Evolutionary conservation across 2,113 vertebrate species (phyloP).

Genomic region (Triplophysa dalaica): DNA sequence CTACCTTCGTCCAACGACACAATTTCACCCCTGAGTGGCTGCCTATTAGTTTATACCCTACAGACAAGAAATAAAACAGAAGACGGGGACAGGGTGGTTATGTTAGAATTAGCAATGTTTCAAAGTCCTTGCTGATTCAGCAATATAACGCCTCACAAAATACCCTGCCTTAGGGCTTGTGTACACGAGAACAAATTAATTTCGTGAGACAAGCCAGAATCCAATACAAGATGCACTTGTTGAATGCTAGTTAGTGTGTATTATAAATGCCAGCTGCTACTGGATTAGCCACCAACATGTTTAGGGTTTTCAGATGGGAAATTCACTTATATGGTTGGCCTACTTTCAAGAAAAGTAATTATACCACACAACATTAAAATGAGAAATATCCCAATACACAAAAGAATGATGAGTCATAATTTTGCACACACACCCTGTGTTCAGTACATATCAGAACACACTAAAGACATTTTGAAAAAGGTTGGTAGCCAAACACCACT

Average conservation of each 20-base stretch:
- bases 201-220: not conserved
- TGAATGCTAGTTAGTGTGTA: not conserved
- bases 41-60: slow-evolving; percentile 93
- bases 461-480: too few relatives aligned
- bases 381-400: not conserved
- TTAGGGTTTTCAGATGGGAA: not conserved
- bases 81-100: not conserved
- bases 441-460: not conserved
- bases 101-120: not conserved
- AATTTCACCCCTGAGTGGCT: slow-evolving; percentile 96
- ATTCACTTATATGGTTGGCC: not conserved
- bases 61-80: slow-evolving; percentile 46
- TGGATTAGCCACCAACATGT: slow-evolving; percentile 3
- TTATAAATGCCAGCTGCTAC: not conserved
- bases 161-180: not conserved
- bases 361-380: not conserved
- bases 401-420: not conserved
- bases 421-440: not conserved
- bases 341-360: not conserved
- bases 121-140: not conserved
- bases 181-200: not conserved
- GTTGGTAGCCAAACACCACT: too few relatives aligned
- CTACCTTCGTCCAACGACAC: slow-evolving; percentile 97
- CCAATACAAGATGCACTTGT: not conserved
- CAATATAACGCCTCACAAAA: not conserved